Evolutionary conservation across 2,113 vertebrate species (phyloP), one percentile per base, ranked within the genome.

Genomic region (Gobiocypris rarus): DNA sequence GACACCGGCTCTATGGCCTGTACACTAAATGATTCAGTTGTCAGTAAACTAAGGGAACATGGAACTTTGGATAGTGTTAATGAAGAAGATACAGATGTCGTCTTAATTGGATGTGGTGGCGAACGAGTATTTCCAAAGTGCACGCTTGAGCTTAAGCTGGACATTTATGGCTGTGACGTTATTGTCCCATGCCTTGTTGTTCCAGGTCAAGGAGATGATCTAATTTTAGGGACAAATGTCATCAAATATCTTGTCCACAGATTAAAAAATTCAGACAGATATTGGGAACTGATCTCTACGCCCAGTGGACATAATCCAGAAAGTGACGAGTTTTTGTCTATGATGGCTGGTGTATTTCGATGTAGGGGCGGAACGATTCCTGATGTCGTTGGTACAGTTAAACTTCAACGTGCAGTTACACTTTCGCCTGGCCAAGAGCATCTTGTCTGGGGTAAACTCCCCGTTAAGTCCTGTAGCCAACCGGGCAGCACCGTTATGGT

Each of bases 1-100:
- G 84, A 86, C 31, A 82, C 58, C n/a, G 79, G 73, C 2, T 86
- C 82, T n/a, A 86, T 86, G 85, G 85, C 73, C 15, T 88, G 82
- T 45, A 84, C 84, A 14, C 9, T 88, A 31, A 86, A 61, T 59
- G 79, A 84, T 22, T 76, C 19, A 19, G 78, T 82, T 0, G 77
- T 84, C 50, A 67, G 76, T 22, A 73, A 69, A 28, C 52, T 84
- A 6, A 81, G 45, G 14, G 76, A 69, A 58, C 11, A 59, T 63
- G 69, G 87, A 34, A n/a, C 61, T 10, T 38, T 74, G 9, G 52
- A 82, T 9, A 28, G 2, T n/a, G 28, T 77, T 56, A 26, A 50
- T 48, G 65, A 81, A 50, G 26, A 80, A 11, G 75, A 83, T 26
- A 83, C 75, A 5, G 70, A 86, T 52, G 14, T 86, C 41, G 58